Evolutionary conservation across 2,888 invertebrate genomes (phyloP).

Genomic region (Eupeodes luniger): DNA sequence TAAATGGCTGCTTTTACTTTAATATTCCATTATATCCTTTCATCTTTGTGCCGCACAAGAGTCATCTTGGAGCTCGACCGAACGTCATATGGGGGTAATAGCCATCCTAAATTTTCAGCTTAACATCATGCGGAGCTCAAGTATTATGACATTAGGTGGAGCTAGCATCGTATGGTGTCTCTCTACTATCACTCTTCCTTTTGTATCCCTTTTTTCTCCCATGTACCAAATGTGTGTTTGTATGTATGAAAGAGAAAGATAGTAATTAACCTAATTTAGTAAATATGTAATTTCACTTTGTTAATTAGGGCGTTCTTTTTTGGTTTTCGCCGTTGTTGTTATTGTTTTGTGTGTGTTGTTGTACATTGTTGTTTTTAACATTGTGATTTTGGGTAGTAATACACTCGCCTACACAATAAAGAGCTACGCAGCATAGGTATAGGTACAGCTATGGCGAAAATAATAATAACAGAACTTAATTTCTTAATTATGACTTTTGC

Average conservation of each 20-base stretch:
- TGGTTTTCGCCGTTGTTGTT: not conserved
- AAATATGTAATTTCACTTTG: conserved; percentile 72
- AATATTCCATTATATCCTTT: conserved; percentile 75
- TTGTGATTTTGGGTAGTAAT: conserved; percentile 46
- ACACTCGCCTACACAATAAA: not conserved
- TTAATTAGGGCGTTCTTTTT: conserved; percentile 71
- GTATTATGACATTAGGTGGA: conserved; percentile 73
- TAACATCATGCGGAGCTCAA: conserved; percentile 70
- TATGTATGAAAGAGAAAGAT: conserved; percentile 69
- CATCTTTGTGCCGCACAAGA: conserved; percentile 72
- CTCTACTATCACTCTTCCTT: not conserved
- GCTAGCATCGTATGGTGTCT: conserved; percentile 3
- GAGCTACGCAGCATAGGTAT: not conserved
- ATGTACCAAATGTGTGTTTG: not conserved
- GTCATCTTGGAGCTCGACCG: conserved; percentile 71
- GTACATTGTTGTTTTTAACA: conserved; percentile 2
- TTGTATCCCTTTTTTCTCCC: conserved; percentile 6
- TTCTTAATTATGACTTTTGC: too few relatives aligned
- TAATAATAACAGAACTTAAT: too few relatives aligned
- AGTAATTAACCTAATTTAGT: conserved; percentile 75
- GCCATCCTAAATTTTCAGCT: conserved; percentile 76
- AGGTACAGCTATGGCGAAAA: too few relatives aligned
- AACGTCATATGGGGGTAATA: conserved; percentile 74
- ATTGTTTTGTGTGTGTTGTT: not conserved
- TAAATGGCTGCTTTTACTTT: conserved; percentile 74